Evolutionary conservation across 1,140 invertebrate species (phyloP).

Genomic region (Zaprionus taronus): DNA sequence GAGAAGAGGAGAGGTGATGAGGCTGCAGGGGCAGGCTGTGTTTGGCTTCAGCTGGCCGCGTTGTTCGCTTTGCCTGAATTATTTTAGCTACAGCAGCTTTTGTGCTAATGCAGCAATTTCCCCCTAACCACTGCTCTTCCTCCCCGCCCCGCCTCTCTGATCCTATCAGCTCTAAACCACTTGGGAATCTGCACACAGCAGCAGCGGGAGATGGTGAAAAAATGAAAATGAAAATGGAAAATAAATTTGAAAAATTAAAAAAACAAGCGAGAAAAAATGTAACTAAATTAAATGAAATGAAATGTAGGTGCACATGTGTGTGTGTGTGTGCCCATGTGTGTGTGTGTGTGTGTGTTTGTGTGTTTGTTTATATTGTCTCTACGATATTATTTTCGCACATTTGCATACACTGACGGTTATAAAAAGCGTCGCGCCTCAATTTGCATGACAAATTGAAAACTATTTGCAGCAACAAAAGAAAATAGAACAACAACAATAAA

Average conservation of each 20-base stretch:
- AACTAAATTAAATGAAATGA: slow-evolving; percentile 76
- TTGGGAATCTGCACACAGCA: slow-evolving; percentile 50
- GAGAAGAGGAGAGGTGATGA: not conserved
- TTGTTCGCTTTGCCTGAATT: slow-evolving; percentile 64
- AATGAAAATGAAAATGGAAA: slow-evolving; percentile 75
- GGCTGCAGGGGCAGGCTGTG: not conserved
- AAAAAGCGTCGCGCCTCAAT: slow-evolving; percentile 32
- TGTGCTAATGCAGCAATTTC: slow-evolving; percentile 70
- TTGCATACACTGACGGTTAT: slow-evolving; percentile 41
- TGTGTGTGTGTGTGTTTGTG: not conserved
- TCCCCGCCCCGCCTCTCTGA: not conserved
- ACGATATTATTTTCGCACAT: slow-evolving; percentile 26
- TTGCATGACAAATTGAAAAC: slow-evolving; percentile 40
- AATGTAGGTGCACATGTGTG: slow-evolving; percentile 49
- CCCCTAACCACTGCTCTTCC: not conserved
- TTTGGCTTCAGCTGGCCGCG: slow-evolving; percentile 33
- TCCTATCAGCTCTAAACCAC: slow-evolving; percentile 28
- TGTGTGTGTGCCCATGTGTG: slow-evolving; percentile 7
- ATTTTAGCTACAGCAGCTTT: slow-evolving; percentile 61
- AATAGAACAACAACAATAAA: not conserved
- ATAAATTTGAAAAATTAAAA: slow-evolving; percentile 69
- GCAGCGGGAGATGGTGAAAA: slow-evolving; percentile 21
- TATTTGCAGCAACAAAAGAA: slow-evolving; percentile 7
- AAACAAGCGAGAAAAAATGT: slow-evolving; percentile 49
- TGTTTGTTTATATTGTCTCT: slow-evolving; percentile 24